Base-by-base conservation (phyloP, 2,797 vertebrate genomes). In the Pogonophryne albipinna region DNA sequence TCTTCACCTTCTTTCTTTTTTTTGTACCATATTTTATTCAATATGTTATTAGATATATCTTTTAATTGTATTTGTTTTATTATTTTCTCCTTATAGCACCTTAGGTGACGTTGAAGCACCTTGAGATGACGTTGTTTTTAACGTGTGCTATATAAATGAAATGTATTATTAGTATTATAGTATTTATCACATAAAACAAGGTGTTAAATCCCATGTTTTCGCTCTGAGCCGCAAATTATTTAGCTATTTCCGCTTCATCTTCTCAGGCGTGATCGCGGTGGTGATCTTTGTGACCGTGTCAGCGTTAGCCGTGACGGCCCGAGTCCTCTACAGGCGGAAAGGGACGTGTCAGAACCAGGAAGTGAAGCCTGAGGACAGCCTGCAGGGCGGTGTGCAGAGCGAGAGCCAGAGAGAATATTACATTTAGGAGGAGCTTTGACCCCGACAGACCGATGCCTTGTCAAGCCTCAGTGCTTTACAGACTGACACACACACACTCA, bases 251-350 rank as follows among this genome's bases (percentile, higher is more conserved):
- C 34, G 80, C 20, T 79, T 10, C 42, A 59, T 64, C 42, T 63
- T 66, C 73, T 10, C 80, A 99, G 98, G 97, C 87, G 91, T 97
- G 82, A 97, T 98, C 77, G 96, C 97, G 0, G 93, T 96, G 20
- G 95, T 92, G 84, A 95, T 98, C 91, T 98, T 98, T 49, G 96
- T 97, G 60, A 82, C 94, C 9, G 90, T 97, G 82, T 95, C 95
- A 45, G 95, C 93, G 10, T 74, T 94, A 19, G 96, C 95, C 45
- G 66, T 97, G 57, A 94, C 92, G 79, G 93, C 94, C 31, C 92
- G 90, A 55, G 92, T 98, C 89, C 76, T 95, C 12, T 96, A 96
- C 94, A 95, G 94, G 82, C 95, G 96, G 84, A 98, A 96, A 87
- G 93, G 93, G 59, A 90, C 92, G 2, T 97, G 95, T 86, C 95